Evolutionary conservation across 2,797 vertebrate genomes (phyloP), one percentile per base, ranked within the genome.

Genomic region (Microctenopoma stevenorrisi): DNA sequence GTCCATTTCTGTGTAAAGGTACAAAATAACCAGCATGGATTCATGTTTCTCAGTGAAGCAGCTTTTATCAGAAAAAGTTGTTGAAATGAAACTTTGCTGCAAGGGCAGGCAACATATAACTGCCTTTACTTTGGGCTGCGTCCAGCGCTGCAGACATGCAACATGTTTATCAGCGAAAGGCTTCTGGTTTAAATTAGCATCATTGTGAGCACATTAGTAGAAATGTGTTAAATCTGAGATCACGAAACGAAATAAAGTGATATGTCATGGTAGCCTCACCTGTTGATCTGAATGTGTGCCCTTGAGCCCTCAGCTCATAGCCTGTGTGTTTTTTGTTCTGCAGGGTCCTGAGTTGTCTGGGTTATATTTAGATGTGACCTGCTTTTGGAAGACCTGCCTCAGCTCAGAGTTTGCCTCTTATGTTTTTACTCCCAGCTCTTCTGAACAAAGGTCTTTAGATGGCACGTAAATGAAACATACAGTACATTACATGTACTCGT

Each of bases 331-430:
- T 22, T 94, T 93, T 94, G 90, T 93, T 88, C 77, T 67, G 71
- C 33, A 1, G 55, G 68, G 60, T 75, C 67, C 53, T 25, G 5
- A 55, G 44, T 64, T 7, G 68, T 67, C 70, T 51, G 69, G 81
- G 92, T 91, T 96, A 97, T 96, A 94, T 96, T 96, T 96, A 96
- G 95, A 88, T 30, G 72, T 95, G 95, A 94, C 95, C 95, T 93
- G 92, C 91, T 94, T 87, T 30, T 86, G 92, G 69, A 62, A n/a
- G 50, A 70, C 83, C 70, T 75, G 76, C 74, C 79, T 82, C 72
- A 72, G 68, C 82, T 84, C 76, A 55, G 57, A 63, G 57, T 77
- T 28, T 33, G 61, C 26, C 61, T 13, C 70, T 77, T 83, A 67
- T 14, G 2, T 55, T 72, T 78, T 81, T 58, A 72, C 63, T 64